Evolutionary conservation across 2,797 vertebrate genomes (phyloP).

Genomic region (Ara ararauna): DNA sequence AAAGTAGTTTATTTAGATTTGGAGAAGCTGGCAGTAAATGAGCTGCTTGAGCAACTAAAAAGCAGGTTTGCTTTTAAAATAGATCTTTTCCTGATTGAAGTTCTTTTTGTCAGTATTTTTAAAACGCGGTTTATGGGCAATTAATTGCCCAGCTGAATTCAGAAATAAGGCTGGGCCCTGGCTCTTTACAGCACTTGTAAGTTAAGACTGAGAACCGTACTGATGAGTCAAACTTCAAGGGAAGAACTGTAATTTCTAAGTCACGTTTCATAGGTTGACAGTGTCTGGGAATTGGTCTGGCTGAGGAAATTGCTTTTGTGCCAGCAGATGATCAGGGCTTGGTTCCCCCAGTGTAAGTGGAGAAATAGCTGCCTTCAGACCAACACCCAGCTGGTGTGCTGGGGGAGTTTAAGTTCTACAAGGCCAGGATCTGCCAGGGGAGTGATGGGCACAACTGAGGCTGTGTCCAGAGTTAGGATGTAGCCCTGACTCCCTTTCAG

Average conservation of each 20-base stretch:
- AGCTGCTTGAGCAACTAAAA: not conserved
- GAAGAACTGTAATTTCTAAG: not conserved
- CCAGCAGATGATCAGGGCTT: not conserved
- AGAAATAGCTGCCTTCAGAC: not conserved
- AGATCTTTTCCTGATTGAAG: not conserved
- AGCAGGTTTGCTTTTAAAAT: not conserved
- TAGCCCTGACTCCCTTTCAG: not conserved
- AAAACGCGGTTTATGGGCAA: not conserved
- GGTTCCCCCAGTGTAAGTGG: not conserved
- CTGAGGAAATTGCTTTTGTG: not conserved
- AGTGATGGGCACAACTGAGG: not conserved
- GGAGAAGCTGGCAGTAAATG: not conserved
- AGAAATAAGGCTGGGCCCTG: not conserved
- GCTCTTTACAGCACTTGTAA: not conserved
- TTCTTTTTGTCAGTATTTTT: not conserved
- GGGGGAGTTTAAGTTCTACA: not conserved
- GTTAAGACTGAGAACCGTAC: not conserved
- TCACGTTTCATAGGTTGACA: not conserved
- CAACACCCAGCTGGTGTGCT: not conserved
- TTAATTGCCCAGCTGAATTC: not conserved
- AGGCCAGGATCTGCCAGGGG: not conserved
- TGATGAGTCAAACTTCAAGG: not conserved
- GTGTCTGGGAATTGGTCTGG: not conserved
- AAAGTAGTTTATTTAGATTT: not conserved
- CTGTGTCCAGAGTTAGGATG: not conserved